A percentile compares a stretch with the other conserved stretches of the same genome.
Conservation (phyloP, 2,113 vertebrate genomes). For the Aramus guarauna region DNA sequence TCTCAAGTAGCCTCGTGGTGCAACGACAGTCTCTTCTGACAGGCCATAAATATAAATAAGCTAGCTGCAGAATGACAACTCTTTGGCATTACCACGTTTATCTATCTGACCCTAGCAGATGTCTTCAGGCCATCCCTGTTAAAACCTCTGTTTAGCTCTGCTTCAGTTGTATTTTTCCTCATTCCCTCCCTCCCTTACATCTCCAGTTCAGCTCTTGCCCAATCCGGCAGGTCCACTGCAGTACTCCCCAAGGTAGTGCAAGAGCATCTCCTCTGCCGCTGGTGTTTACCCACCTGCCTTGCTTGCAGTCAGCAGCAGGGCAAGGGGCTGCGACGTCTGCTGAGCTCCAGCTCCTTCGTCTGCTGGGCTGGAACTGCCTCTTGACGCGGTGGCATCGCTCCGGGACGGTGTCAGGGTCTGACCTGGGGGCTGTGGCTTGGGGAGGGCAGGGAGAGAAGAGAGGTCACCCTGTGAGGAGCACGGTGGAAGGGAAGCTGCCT, state of each 20-base stretch:
- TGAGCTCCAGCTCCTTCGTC: neutral
- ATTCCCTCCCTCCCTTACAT: neutral
- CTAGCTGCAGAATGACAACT: neutral
- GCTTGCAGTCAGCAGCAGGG: neutral
- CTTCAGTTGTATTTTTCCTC: neutral
- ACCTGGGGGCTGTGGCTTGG: neutral
- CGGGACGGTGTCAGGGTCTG: neutral
- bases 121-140: neutral
- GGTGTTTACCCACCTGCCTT: neutral
- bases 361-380: neutral
- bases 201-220: neutral
- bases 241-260: neutral
- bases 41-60: neutral
- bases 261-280: neutral
- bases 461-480: rapidly evolving
- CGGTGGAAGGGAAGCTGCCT: neutral
- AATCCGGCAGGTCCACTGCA: too few relatives aligned
- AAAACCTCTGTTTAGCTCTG: neutral
- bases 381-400: rapidly evolving
- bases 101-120: neutral
- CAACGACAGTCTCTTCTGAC: neutral
- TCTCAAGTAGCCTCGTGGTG: neutral
- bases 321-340: neutral
- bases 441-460: neutral
- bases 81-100: neutral